These are phyloP conservation scores for Acestrorhynchus altus DNA, from an alignment of 2,797 vertebrate species.

Conservation along the genomic window DNA sequence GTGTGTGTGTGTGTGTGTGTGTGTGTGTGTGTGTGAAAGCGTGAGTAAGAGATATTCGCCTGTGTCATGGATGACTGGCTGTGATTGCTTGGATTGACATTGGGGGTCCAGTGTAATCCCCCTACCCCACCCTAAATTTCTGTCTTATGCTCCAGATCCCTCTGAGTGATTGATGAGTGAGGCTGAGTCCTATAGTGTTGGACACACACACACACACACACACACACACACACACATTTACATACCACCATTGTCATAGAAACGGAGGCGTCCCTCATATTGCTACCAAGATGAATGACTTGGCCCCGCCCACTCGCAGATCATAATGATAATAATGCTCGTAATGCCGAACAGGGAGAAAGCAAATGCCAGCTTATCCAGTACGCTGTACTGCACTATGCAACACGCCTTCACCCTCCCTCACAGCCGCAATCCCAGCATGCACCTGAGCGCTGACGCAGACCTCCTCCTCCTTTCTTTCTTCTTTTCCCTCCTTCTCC, in stretches of 20 bases:
- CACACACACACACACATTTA: slow-evolving; percentile 44
- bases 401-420: slow-evolving; percentile 45
- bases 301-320: slow-evolving; percentile 52
- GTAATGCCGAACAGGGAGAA: slow-evolving; percentile 48
- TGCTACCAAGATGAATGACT: slow-evolving; percentile 71
- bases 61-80: slow-evolving; percentile 51
- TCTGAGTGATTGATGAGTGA: slow-evolving; percentile 82
- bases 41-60: slow-evolving; percentile 30
- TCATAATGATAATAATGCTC: slow-evolving; percentile 49
- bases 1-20: slow-evolving; percentile 27
- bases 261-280: slow-evolving; percentile 54
- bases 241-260: slow-evolving; percentile 48
- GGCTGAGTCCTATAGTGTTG: slow-evolving; percentile 59
- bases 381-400: slow-evolving; percentile 6
- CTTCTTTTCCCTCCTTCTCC: slow-evolving; percentile 1
- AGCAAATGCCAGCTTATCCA: slow-evolving; percentile 50
- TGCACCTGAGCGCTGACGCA: slow-evolving; percentile 60
- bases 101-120: slow-evolving; percentile 73
- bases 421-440: slow-evolving; percentile 58
- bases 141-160: slow-evolving; percentile 75
- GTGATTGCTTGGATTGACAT: slow-evolving; percentile 45
- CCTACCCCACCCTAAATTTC: slow-evolving; percentile 77
- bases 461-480: slow-evolving; percentile 7
- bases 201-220: slow-evolving; percentile 47
- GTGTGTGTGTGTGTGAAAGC: background rate